phyloP scores from a whole-genome alignment of 2,113 vertebrate species.

The Agapornis roseicollis region DNA sequence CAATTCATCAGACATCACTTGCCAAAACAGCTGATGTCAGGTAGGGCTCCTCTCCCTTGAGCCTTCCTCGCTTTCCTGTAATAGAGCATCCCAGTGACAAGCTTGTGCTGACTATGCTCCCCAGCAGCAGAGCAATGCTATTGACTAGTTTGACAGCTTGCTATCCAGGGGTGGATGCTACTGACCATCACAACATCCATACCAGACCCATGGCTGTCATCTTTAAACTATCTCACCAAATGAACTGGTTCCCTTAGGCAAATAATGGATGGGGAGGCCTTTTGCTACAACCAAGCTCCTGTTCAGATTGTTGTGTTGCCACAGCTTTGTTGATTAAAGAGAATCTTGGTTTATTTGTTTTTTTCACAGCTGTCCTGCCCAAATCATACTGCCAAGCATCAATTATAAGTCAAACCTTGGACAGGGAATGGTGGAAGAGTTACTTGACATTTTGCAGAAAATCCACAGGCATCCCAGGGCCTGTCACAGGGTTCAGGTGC shows the following conservation, averaged over 20 bases:
- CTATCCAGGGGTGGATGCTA: not conserved
- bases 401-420: not conserved
- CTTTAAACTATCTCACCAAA: not conserved
- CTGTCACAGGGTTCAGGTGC: not conserved
- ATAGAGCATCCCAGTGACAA: not conserved
- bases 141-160: not conserved
- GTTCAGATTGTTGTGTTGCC: not conserved
- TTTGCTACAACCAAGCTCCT: not conserved
- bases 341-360: not conserved
- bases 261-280: not conserved
- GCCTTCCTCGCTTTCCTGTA: not conserved
- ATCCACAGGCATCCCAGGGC: not conserved
- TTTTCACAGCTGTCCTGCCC: not conserved
- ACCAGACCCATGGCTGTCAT: accelerated
- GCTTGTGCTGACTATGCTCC: not conserved
- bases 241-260: not conserved
- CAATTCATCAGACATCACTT: not conserved
- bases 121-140: not conserved
- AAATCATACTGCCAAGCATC: not conserved
- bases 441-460: not conserved
- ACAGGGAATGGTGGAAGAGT: not conserved
- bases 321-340: not conserved
- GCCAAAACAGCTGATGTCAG: not conserved
- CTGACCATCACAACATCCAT: not conserved
- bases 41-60: accelerated